Base-by-base conservation (phyloP, 2,888 invertebrate species). In the Brassicogethes aeneus region DNA sequence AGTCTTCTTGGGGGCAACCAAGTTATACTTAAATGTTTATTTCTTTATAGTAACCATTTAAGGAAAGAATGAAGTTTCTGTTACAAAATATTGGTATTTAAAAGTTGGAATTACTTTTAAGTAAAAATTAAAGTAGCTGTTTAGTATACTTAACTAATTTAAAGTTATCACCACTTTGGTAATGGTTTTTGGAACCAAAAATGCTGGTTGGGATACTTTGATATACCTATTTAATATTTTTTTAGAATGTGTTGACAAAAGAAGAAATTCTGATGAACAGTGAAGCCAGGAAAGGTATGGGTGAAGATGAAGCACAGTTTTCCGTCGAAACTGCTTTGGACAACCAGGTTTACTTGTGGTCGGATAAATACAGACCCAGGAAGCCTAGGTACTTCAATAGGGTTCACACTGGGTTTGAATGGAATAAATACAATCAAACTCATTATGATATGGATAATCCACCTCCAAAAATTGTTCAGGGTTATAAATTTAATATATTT, bases 371-470 rank as follows among this genome's bases (percentile, higher is more conserved):
- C 68, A 73, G 97, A 8, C 99, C 99, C 0, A 71, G 97, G 35
- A 99, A 99, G 63, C 99, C 99, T 1, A 71, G 97, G 14, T 99
- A 99, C 71, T 96, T 99, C 71, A 99, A 99, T 74, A 73, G 90
- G 41, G 91, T 91, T 2, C 91, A 91, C 64, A 91, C 91, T 0
- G 99, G 99, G 12, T 99, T 99, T 70, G 99, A 99, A 62, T 99
- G 99, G 99, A 99, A 99, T 72, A 99, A 99, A 69, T 99, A 99
- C 71, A 99, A 99, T 72, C 99, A 99, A 71, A 99, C 99, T 1
- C 99, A 99, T 72, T 99, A 99, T 70, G 99, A 99, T 68, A 94
- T 97, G 86, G 99, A 99, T 69, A 99, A 99, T 73, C 99, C 99
- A 37, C 99, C 99, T 5, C 99, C 99, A 1, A 99, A 99, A 74